Percentiles rank a stretch among this genome's conserved stretches.
phyloP scores from a whole-genome alignment of 2,113 vertebrate genomes.

The Balaeniceps rex region DNA sequence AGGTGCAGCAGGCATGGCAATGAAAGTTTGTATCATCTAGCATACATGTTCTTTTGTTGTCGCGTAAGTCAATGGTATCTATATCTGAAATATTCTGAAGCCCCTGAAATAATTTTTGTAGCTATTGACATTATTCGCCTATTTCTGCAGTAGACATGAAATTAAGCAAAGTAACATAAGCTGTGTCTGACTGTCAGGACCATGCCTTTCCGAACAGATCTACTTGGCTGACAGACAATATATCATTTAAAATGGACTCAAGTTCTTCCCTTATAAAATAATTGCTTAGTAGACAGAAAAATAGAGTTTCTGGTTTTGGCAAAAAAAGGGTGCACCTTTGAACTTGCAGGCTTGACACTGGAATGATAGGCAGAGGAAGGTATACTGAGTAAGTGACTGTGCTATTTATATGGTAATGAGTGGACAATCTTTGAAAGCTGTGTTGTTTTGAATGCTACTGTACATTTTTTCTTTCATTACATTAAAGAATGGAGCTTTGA shows the following conservation, averaged over 20 bases:
- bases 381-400: slow-evolving; percentile 3
- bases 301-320: neutral
- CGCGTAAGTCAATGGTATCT: neutral
- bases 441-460: neutral
- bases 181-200: neutral
- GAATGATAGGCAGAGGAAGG: neutral
- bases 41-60: neutral
- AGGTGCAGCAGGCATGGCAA: neutral
- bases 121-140: neutral
- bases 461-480: slow-evolving; percentile 49
- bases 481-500: neutral
- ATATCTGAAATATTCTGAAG: neutral
- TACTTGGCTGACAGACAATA: neutral
- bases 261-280: neutral
- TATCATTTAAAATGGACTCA: neutral
- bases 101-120: neutral
- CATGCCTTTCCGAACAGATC: neutral
- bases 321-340: neutral
- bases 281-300: neutral
- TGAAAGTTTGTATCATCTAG: neutral
- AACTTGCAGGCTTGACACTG: neutral
- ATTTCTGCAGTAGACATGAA: neutral
- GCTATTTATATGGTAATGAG: slow-evolving; percentile 28
- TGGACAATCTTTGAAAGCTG: slow-evolving; percentile 25
- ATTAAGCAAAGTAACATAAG: neutral